Conservation (phyloP, 2,113 vertebrate genomes). For the Prochilodus magdalenae region DNA sequence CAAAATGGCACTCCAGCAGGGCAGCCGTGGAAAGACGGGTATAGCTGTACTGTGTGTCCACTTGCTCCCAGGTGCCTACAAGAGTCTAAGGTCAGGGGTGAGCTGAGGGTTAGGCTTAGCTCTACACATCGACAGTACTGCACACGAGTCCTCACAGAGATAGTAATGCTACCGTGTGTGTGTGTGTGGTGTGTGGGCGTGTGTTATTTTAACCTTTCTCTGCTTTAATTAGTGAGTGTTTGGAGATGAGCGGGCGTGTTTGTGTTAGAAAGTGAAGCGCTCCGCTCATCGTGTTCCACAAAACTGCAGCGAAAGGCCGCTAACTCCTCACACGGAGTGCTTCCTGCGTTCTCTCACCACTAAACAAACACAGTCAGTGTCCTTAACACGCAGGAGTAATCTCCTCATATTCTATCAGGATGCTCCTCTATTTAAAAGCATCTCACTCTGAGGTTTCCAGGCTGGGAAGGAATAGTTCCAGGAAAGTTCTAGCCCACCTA, state of each 20-base stretch:
- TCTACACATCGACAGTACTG: neutral
- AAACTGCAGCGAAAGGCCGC: neutral
- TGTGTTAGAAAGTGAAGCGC: neutral
- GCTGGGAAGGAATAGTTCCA: too few species aligned
- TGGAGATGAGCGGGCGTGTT: neutral
- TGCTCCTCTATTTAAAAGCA: neutral
- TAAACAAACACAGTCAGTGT: neutral
- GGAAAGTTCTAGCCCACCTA: too few species aligned
- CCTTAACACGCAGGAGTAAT: neutral
- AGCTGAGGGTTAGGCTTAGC: too few species aligned
- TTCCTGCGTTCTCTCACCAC: neutral
- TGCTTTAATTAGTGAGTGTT: neutral
- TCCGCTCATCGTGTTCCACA: too few species aligned
- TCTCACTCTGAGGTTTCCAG: too few species aligned
- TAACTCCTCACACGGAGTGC: neutral
- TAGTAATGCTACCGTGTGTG: slow-evolving; percentile 16
- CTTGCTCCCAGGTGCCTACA: too few species aligned
- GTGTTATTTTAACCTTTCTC: slow-evolving; percentile 33
- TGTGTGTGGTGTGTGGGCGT: slow-evolving; percentile 29
- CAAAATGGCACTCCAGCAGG: too few species aligned
- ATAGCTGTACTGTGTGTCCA: too few species aligned
- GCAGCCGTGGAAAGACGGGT: too few species aligned
- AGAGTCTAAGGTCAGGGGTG: too few species aligned
- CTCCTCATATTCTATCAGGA: neutral
- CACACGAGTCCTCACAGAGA: neutral